These are phyloP conservation scores for Agriopis leucophaearia DNA, from an alignment of 2,888 invertebrate genomes.

Conservation along the genomic window DNA sequence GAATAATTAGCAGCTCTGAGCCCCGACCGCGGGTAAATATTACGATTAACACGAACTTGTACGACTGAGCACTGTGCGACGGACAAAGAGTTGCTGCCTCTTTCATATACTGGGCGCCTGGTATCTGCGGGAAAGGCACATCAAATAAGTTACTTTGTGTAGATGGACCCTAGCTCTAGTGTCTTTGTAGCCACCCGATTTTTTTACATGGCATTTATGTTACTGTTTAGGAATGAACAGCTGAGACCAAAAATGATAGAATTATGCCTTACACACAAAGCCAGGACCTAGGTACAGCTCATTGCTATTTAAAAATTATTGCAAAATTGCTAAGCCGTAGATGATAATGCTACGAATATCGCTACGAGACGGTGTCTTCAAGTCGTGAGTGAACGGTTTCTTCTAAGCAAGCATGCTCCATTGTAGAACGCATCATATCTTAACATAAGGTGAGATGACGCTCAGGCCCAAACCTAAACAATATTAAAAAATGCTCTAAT, in stretches of 20 bases:
- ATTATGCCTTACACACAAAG: neutral
- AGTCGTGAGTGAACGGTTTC: too few relatives aligned
- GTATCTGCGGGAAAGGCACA: neutral
- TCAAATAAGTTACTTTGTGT: too few relatives aligned
- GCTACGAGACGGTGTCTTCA: neutral
- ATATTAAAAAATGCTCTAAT: too few relatives aligned
- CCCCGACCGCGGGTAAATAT: slow-evolving; percentile 21
- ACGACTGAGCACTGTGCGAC: neutral
- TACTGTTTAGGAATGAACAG: too few relatives aligned
- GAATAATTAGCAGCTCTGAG: slow-evolving; percentile 35
- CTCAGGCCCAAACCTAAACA: too few relatives aligned
- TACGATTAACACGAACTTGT: slow-evolving; percentile 17
- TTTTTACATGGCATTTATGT: too few relatives aligned
- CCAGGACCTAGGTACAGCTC: neutral
- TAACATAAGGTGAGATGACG: too few relatives aligned
- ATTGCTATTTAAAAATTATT: neutral
- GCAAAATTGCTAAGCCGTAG: slow-evolving; percentile 4
- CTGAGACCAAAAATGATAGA: neutral
- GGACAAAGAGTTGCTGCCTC: neutral
- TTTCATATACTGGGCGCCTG: neutral
- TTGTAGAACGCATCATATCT: too few relatives aligned
- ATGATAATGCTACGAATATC: neutral
- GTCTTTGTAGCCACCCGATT: too few relatives aligned
- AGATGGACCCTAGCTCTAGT: too few relatives aligned
- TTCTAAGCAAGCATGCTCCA: too few relatives aligned